Percentiles rank a stretch among this genome's conserved stretches.
These are phyloP conservation scores for Meganola albula DNA, from an alignment of 2,888 invertebrate genomes.

Conservation along the genomic window DNA sequence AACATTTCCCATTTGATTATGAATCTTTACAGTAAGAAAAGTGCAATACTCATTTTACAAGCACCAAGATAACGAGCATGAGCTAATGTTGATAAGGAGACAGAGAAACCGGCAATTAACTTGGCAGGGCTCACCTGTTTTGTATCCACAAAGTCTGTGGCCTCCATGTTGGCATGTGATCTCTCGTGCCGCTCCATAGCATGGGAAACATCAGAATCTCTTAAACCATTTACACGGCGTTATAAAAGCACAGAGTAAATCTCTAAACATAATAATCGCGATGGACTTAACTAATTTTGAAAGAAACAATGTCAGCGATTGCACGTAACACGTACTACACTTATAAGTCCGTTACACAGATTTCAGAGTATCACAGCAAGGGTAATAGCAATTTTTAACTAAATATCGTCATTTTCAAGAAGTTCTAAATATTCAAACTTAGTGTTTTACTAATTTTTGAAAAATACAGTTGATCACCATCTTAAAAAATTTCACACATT, in stretches of 20 bases:
- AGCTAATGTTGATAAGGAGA: slow-evolving; percentile 51
- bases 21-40: slow-evolving; percentile 25
- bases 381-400: slow-evolving; percentile 35
- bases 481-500: slow-evolving; percentile 74
- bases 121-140: slow-evolving; percentile 78
- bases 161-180: slow-evolving; percentile 79
- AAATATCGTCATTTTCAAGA: slow-evolving; percentile 38
- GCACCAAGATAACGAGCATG: slow-evolving; percentile 36
- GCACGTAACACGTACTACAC: slow-evolving; percentile 61
- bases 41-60: slow-evolving; percentile 34
- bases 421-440: slow-evolving; percentile 42
- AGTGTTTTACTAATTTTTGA: slow-evolving; percentile 41
- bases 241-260: slow-evolving; percentile 56
- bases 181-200: slow-evolving; percentile 70
- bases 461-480: slow-evolving; percentile 73
- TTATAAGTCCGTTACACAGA: slow-evolving; percentile 38
- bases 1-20: too few relatives aligned
- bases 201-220: slow-evolving; percentile 73
- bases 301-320: slow-evolving; percentile 75
- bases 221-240: slow-evolving; percentile 56
- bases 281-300: slow-evolving; percentile 61
- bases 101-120: slow-evolving; percentile 68
- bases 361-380: slow-evolving; percentile 23
- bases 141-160: slow-evolving; percentile 79
- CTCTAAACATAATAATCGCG: slow-evolving; percentile 71